Conservation (phyloP, 2,888 invertebrate genomes). For the Tipula unca region DNA sequence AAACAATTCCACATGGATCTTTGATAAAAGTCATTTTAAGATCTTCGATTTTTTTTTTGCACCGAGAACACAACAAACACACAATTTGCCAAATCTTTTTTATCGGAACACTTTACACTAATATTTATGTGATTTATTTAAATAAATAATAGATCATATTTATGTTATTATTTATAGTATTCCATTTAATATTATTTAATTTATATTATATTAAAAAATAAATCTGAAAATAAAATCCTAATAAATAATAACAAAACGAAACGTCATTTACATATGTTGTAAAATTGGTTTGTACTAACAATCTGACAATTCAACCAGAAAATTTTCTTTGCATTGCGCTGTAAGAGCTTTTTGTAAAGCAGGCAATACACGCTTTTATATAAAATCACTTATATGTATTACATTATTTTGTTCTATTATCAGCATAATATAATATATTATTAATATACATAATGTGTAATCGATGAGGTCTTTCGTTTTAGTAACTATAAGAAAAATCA, state of each 20-base stretch:
- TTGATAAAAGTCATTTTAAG: conserved; percentile 53
- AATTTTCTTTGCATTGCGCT: not conserved
- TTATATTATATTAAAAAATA: not conserved
- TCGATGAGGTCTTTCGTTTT: too few relatives aligned
- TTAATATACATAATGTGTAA: too few relatives aligned
- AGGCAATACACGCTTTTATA: not conserved
- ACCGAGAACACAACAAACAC: not conserved
- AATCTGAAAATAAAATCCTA: not conserved
- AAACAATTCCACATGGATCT: conserved; percentile 79
- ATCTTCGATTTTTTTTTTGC: not conserved
- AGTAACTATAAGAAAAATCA: too few relatives aligned
- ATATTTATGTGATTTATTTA: not conserved
- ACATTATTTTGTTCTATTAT: too few relatives aligned
- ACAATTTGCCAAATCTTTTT: not conserved
- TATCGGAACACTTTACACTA: not conserved
- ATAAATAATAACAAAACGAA: conserved; percentile 15
- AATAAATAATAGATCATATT: not conserved
- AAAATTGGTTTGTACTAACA: not conserved
- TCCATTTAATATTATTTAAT: not conserved
- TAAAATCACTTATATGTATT: too few relatives aligned
- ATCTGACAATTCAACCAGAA: not conserved
- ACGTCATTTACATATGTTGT: conserved; percentile 18
- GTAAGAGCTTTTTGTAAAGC: not conserved
- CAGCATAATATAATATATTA: too few relatives aligned
- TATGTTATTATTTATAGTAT: not conserved